Conservation (phyloP, 2,888 invertebrate species). For the Drosophila helvetica region DNA sequence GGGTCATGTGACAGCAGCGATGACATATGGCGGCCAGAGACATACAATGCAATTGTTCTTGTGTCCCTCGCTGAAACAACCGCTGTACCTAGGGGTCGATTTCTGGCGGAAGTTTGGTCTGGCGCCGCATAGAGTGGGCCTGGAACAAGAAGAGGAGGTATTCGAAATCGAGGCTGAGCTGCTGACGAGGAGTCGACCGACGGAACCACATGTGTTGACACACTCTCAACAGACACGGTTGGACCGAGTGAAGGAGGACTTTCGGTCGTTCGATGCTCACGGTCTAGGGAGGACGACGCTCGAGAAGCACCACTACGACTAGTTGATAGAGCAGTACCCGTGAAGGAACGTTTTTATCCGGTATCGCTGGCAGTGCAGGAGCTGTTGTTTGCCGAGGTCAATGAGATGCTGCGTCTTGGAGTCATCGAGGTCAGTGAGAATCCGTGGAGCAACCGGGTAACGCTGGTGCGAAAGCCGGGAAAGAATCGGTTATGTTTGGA, state of each 20-base stretch:
- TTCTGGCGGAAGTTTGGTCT: too few relatives aligned
- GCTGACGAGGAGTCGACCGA: too few relatives aligned
- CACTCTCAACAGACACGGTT: background rate
- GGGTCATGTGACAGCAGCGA: background rate
- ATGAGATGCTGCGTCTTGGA: constrained; percentile 8
- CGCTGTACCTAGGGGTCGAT: background rate
- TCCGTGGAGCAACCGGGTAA: constrained; percentile 2
- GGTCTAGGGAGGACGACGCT: background rate
- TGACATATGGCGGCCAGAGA: background rate
- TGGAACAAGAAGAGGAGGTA: too few relatives aligned
- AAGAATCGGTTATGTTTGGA: constrained; percentile 5
- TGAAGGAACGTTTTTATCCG: background rate
- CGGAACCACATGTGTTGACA: background rate
- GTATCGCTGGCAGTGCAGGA: constrained; percentile 3
- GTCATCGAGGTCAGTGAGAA: constrained; percentile 2
- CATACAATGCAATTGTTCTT: background rate
- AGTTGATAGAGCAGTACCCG: background rate
- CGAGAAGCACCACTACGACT: background rate
- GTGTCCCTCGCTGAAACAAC: background rate
- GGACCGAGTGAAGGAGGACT: background rate
- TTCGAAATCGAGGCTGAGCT: too few relatives aligned
- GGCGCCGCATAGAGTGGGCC: too few relatives aligned
- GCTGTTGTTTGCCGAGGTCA: constrained; percentile 2
- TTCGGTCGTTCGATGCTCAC: background rate
- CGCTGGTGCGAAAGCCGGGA: constrained; percentile 1